Evolutionary conservation across 1,140 invertebrate genomes (phyloP), one percentile per base, ranked within the genome.

Genomic region (Nautilus pompilius): DNA sequence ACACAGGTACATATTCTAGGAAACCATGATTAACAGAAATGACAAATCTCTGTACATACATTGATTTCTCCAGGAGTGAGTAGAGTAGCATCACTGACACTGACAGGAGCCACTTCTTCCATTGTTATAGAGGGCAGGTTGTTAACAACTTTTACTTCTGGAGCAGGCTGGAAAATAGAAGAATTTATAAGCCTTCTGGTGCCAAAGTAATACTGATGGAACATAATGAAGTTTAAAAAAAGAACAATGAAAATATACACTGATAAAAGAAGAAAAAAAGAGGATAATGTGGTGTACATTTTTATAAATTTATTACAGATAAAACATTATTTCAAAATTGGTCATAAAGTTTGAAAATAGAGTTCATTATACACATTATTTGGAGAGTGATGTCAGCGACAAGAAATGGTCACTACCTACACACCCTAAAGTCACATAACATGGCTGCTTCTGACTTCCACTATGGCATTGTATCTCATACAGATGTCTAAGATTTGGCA

Each of bases 61-160:
- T n/a, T n/a, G n/a, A n/a, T n/a, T n/a, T n/a, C n/a, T n/a, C n/a
- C n/a, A n/a, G n/a, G n/a, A n/a, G n/a, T n/a, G n/a, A n/a, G n/a
- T n/a, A n/a, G n/a, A n/a, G n/a, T n/a, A n/a, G n/a, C n/a, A n/a
- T n/a, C n/a, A n/a, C n/a, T n/a, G n/a, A n/a, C n/a, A n/a, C n/a
- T n/a, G n/a, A n/a, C n/a, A n/a, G n/a, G n/a, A n/a, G n/a, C n/a
- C n/a, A 96, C 93, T 84, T 99, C 96, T 84, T 99, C 97, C 87
- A 98, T 93, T 30, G 84, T 87, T 56, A 99, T 90, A 3, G 95
- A 91, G 20, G 95, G 93, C 65, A 95, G 83, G 82, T 99, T 98
- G 56, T 87, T 93, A 1, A 98, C 84, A 68, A 99, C 91, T 82
- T 92, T 93, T 0, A 97, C 81, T 73, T 99, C 96, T 1, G 94